phyloP scores from a whole-genome alignment of 2,888 invertebrate genomes.

The Andrena praecox region DNA sequence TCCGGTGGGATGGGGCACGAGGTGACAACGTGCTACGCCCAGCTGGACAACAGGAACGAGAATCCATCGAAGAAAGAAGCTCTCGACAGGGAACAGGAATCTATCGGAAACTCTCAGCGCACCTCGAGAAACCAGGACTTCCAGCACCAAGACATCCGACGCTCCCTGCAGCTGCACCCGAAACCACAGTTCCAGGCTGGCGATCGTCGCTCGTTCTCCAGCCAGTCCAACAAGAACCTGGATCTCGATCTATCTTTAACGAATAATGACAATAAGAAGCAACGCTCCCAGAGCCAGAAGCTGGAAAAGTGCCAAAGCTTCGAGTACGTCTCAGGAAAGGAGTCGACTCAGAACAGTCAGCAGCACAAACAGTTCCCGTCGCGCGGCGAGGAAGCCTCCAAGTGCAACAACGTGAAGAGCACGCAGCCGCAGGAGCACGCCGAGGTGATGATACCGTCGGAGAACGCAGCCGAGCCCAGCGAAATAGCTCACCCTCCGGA shows the following conservation, averaged over 20 bases:
- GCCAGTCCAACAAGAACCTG: slow-evolving; percentile 51
- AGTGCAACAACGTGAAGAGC: slow-evolving; percentile 70
- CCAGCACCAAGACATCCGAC: slow-evolving; percentile 60
- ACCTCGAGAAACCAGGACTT: slow-evolving; percentile 44
- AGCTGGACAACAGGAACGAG: slow-evolving; percentile 72
- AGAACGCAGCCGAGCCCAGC: slow-evolving; percentile 81
- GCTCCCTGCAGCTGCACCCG: slow-evolving; percentile 59
- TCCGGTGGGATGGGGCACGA: slow-evolving; percentile 67
- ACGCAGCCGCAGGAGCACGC: slow-evolving; percentile 69
- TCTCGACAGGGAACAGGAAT: slow-evolving; percentile 62
- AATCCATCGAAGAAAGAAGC: slow-evolving; percentile 57
- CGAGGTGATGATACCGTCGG: slow-evolving; percentile 80
- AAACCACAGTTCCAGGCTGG: slow-evolving; percentile 57
- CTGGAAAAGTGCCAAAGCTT: slow-evolving; percentile 72
- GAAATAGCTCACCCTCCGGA: slow-evolving; percentile 82
- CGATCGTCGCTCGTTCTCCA: slow-evolving; percentile 69
- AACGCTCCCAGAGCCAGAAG: slow-evolving; percentile 57
- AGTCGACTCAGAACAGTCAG: slow-evolving; percentile 62
- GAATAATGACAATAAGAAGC: slow-evolving; percentile 58
- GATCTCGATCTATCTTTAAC: slow-evolving; percentile 40
- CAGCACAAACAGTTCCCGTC: slow-evolving; percentile 74
- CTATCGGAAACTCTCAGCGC: slow-evolving; percentile 65
- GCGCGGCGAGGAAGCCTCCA: slow-evolving; percentile 67
- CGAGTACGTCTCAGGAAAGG: slow-evolving; percentile 73
- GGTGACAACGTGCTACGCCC: slow-evolving; percentile 60